Conservation (phyloP, 1,140 invertebrate species). For the Condylostylus longicornis region DNA sequence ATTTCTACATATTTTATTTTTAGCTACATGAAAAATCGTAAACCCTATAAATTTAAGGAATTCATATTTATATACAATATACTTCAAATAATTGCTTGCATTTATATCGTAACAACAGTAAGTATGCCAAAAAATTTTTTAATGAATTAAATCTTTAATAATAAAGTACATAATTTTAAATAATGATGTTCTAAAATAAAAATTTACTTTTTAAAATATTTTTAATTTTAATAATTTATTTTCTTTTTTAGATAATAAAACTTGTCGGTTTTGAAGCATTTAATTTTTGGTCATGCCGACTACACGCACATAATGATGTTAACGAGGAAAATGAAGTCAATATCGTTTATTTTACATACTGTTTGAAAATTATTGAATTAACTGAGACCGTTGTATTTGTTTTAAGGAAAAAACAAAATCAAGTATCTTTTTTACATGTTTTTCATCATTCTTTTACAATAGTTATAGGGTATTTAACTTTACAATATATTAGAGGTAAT, state of each 20-base stretch:
- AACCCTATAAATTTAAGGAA: slow-evolving; percentile 16
- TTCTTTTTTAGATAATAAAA: slow-evolving; percentile 1
- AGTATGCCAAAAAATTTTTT: background rate
- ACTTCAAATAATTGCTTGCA: slow-evolving; percentile 18
- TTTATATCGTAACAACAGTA: slow-evolving; percentile 19
- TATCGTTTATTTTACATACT: slow-evolving; percentile 34
- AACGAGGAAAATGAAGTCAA: slow-evolving; percentile 6
- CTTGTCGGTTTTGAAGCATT: slow-evolving; percentile 11
- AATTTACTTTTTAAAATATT: too few species aligned
- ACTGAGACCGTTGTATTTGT: slow-evolving; percentile 67
- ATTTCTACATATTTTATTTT: slow-evolving; percentile 3
- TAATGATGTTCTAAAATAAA: background rate
- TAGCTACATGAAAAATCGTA: slow-evolving; percentile 19
- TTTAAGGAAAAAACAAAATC: slow-evolving; percentile 55
- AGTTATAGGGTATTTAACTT: slow-evolving; percentile 61
- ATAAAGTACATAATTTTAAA: background rate
- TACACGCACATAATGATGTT: slow-evolving; percentile 2
- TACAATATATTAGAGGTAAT: slow-evolving; percentile 50
- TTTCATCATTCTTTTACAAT: slow-evolving; percentile 58
- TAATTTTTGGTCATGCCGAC: slow-evolving; percentile 17
- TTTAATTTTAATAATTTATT: background rate
- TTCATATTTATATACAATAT: slow-evolving; percentile 22
- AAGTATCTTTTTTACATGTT: slow-evolving; percentile 58
- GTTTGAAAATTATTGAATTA: slow-evolving; percentile 45
- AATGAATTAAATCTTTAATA: background rate